Evolutionary conservation across 2,888 invertebrate species (phyloP), one percentile per base, ranked within the genome.

Genomic region (Aricia artaxerxes): DNA sequence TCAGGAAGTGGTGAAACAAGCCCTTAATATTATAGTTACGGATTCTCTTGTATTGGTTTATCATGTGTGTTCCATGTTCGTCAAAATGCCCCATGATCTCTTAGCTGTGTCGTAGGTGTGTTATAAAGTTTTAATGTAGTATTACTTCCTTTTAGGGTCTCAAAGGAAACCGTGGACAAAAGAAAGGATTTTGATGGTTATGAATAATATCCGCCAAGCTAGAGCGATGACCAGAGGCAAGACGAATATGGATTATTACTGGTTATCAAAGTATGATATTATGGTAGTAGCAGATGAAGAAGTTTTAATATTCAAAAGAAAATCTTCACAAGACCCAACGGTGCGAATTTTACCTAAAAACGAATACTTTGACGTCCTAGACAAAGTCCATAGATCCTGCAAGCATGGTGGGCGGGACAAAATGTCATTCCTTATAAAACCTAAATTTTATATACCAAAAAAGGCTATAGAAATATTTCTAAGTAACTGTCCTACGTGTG

Each of bases 341-440:
- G 78, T 83, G 24, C 81, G 78, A 24, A 81, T 84, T 78, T 72
- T 83, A 77, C 81, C 83, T 69, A 79, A 78, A 73, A 80, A 81
- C 72, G 73, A 82, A 78, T 84, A 82, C 77, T 84, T 80, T 78
- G 80, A 80, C 40, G 73, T 72, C 16, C 78, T 83, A 16, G 38
- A 60, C 24, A 80, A 83, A 38, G 61, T 79, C 13, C 83, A 84
- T 80, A 78, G 61, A 57, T 60, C 80, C 31, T 64, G 78, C 53
- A 81, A 81, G 9, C 83, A 84, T 76, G 83, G 82, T 61, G 81
- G 83, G 13, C 78, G 82, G 78, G 82, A 82, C 57, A 84, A 84
- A 82, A 82, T 82, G 76, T 35, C 81, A 16, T 24, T 78, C n/a
- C 72, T 38, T 7, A 78, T 84, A 13, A 84, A 83, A 79, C 73